phyloP scores from a whole-genome alignment of 2,888 invertebrate species.

The Mamestra brassicae region DNA sequence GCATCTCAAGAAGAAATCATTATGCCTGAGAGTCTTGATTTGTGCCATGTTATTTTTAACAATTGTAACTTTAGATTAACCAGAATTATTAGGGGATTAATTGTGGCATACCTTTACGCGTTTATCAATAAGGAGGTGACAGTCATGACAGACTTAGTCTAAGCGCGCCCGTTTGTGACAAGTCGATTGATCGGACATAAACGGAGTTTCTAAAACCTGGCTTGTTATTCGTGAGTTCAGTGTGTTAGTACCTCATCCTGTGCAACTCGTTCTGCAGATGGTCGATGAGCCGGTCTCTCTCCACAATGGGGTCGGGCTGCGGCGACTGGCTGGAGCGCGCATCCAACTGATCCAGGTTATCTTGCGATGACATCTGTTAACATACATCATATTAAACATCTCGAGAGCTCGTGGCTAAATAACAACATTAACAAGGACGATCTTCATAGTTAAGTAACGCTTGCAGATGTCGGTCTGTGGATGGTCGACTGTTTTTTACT shows the following conservation, averaged over 20 bases:
- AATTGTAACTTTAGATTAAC: no score
- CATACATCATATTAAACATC: neutral
- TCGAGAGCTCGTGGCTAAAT: neutral
- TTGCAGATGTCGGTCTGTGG: no score
- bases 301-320: conserved; percentile 88
- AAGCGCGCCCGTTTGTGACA: neutral
- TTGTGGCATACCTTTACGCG: no score
- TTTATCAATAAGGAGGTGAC: no score
- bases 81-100: no score
- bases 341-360: conserved; percentile 79
- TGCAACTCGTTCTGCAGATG: conserved; percentile 95
- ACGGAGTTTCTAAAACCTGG: neutral
- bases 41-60: no score
- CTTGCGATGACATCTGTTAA: conserved; percentile 69
- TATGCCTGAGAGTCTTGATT: no score
- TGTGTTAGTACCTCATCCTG: conserved; percentile 90
- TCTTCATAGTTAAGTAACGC: neutral
- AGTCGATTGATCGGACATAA: no score
- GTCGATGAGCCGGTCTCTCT: conserved; percentile 94
- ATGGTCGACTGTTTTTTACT: no score
- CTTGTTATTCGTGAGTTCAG: no score
- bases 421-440: neutral
- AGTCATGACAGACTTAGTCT: no score
- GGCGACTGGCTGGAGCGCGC: conserved; percentile 81
- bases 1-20: no score